Conservation (phyloP, 2,113 vertebrate genomes). For the Galeopterus variegatus region DNA sequence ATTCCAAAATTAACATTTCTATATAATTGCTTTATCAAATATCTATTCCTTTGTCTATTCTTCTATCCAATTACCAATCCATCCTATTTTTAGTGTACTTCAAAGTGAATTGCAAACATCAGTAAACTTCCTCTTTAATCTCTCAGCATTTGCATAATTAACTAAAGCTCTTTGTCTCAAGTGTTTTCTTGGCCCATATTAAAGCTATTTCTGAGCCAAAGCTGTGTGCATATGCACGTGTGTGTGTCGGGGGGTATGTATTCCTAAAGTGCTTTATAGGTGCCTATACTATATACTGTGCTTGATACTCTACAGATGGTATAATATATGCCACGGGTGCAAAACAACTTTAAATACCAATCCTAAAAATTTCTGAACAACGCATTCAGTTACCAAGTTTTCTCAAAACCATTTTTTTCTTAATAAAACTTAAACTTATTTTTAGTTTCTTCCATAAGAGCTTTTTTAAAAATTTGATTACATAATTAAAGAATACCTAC, state of each 20-base stretch:
- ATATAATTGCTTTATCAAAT: not conserved
- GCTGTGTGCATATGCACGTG: not conserved
- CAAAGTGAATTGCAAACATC: not conserved
- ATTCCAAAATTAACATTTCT: not conserved
- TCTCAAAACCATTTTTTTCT: not conserved
- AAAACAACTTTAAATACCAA: not conserved
- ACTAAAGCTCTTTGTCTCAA: not conserved
- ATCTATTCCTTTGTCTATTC: not conserved
- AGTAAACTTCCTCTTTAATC: not conserved
- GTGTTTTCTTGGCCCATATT: not conserved
- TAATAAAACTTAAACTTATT: not conserved
- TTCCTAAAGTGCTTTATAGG: not conserved
- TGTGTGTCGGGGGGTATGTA: not conserved
- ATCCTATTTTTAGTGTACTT: not conserved
- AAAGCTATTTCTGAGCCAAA: constrained; percentile 12
- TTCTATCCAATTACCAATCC: not conserved
- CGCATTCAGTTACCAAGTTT: not conserved
- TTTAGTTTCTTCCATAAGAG: not conserved
- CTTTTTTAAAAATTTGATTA: not conserved
- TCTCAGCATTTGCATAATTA: constrained; percentile 16
- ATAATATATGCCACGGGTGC: not conserved
- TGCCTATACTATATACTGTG: not conserved
- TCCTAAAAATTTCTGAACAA: not conserved
- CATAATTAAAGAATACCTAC: not conserved
- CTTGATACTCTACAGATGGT: not conserved